Conservation (phyloP, 2,797 vertebrate genomes). For the Ctenopoma multispine region DNA sequence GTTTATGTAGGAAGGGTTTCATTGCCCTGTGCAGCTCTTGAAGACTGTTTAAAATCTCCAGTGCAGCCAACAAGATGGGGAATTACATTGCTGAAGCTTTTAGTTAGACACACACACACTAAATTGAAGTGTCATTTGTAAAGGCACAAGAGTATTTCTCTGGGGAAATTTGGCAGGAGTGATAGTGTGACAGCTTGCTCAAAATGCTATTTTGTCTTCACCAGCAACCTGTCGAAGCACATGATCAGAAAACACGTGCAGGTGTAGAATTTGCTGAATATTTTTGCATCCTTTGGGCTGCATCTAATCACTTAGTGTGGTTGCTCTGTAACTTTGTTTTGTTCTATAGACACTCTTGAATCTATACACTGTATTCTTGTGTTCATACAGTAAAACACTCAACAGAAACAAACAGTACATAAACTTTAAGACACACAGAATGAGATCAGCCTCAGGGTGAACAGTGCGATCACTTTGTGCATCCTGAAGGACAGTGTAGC, state of each 20-base stretch:
- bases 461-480: neutral
- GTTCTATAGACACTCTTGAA: constrained; percentile 5
- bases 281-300: neutral
- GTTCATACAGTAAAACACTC: neutral
- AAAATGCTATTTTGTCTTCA: constrained; percentile 49
- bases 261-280: neutral
- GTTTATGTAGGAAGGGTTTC: constrained; percentile 26
- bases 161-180: constrained; percentile 63
- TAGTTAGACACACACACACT: constrained; percentile 12
- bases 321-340: neutral
- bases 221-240: constrained; percentile 37
- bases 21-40: neutral
- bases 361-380: neutral
- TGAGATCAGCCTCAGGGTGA: neutral
- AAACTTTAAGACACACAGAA: neutral
- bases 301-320: constrained; percentile 3
- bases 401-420: neutral
- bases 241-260: constrained; percentile 36
- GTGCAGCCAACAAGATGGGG: constrained; percentile 24
- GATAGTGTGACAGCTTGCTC: constrained; percentile 45
- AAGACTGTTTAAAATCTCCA: constrained; percentile 12
- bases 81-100: constrained; percentile 25
- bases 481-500: neutral
- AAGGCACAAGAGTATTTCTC: constrained; percentile 58
- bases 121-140: constrained; percentile 65